Evolutionary conservation across 2,113 vertebrate genomes (phyloP).

Genomic region (Pagrus major): DNA sequence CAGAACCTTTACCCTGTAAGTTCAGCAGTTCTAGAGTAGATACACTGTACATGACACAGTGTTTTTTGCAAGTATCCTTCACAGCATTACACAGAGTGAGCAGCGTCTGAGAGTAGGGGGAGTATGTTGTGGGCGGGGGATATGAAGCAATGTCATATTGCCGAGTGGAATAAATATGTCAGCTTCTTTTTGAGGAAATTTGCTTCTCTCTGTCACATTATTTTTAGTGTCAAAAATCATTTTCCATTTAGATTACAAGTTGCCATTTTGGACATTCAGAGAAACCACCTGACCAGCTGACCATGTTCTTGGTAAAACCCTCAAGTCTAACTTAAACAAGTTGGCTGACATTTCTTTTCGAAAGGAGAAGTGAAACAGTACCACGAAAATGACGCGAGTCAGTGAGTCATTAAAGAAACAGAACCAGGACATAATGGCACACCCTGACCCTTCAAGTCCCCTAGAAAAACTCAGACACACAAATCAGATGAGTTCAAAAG

Average conservation of each 20-base stretch:
- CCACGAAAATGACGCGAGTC: background rate
- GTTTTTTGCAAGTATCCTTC: background rate
- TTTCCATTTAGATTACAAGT: background rate
- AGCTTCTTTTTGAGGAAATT: background rate
- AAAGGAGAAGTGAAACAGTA: conserved; percentile 30
- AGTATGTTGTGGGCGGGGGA: too few relatives aligned
- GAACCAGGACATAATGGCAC: background rate
- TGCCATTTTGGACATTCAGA: background rate
- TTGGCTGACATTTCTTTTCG: background rate
- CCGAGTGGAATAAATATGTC: background rate
- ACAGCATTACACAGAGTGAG: too few relatives aligned
- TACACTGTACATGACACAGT: background rate
- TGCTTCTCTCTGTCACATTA: background rate
- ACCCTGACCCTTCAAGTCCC: background rate
- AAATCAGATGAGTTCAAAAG: background rate
- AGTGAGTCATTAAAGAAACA: conserved; percentile 3
- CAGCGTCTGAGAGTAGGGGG: too few relatives aligned
- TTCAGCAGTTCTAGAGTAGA: background rate
- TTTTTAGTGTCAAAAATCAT: background rate
- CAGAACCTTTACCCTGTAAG: background rate
- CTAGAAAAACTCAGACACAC: background rate
- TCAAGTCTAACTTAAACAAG: background rate
- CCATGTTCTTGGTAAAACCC: background rate
- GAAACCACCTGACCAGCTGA: background rate
- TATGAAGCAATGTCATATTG: too few relatives aligned